Base-by-base conservation (phyloP, 2,113 vertebrate genomes). In the Ia io region DNA sequence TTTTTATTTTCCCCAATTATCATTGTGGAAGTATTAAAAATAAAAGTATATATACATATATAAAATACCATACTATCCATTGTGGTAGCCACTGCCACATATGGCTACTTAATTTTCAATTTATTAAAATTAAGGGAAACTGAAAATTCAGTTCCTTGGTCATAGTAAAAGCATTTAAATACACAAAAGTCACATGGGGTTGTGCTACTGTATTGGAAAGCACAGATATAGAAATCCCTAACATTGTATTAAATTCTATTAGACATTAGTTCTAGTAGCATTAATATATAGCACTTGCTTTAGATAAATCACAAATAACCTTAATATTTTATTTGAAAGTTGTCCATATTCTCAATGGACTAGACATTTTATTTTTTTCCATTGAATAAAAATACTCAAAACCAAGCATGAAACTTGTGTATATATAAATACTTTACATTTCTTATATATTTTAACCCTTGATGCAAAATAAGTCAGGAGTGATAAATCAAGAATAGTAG, bases 321-420 rank as follows among this genome's bases (percentile, higher is more conserved):
- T 37, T 87, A 76, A 47, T 28, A 40, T 71, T 74, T 90, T 80
- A 25, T 47, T 93, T 83, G 40, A 51, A 76, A 90, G 67, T 30
- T 84, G 16, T 73, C 67, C 10, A 73, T 90, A 42, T 30, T 78
- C 8, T 80, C 10, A 42, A 49, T 32, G 6, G 65, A 20, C 5
- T 92, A 89, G 20, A 4, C 69, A 35, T 3, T 42, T 71, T 32
- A 5, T 61, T 28, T 79, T 94, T 65, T 44, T 20, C 3, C 30
- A 71, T 30, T 85, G 67, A 23, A 25, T 88, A 67, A 88, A 93
- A 95, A 85, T 12, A 88, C 6, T 95, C 4, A 71, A 47, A 95
- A 69, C 40, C 7, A 90, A 86, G 30, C 9, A 67, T 51, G 14
- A 59, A 9, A 76, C 28, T 73, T 73, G 11, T 44, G 28, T 44